Conservation (phyloP, 2,888 invertebrate species). For the Odiellus spinosus region DNA sequence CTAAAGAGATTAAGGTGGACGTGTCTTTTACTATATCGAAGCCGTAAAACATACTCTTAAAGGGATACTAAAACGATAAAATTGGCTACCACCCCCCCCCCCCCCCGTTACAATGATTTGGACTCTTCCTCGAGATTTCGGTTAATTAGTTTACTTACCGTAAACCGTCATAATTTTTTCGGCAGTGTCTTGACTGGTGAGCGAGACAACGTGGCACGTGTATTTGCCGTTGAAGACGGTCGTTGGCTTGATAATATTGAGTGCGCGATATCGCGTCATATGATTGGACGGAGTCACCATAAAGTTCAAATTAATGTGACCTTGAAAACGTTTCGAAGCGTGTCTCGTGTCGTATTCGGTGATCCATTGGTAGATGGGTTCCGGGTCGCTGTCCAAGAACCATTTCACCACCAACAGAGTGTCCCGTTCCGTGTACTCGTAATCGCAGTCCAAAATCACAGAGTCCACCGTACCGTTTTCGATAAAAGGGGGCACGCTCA, state of each 20-base stretch:
- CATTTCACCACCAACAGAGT: conserved; percentile 16
- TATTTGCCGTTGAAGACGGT: conserved; percentile 16
- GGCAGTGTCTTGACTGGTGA: conserved; percentile 11
- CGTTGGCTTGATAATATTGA: conserved; percentile 14
- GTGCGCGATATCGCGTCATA: conserved; percentile 10
- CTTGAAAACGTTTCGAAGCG: conserved; percentile 12
- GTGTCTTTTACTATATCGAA: too few species aligned
- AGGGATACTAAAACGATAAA: too few species aligned
- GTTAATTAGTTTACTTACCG: too few species aligned
- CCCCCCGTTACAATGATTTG: too few species aligned
- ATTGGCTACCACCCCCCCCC: too few species aligned
- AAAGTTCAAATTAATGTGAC: conserved; percentile 13
- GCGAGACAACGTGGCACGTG: conserved; percentile 16
- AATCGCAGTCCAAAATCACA: conserved; percentile 20
- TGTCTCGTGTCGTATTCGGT: conserved; percentile 11
- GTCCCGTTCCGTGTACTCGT: conserved; percentile 11
- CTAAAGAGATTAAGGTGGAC: too few species aligned
- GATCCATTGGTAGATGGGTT: conserved; percentile 18
- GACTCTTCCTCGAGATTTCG: too few species aligned
- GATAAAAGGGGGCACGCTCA: conserved; percentile 18
- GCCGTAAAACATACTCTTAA: too few species aligned
- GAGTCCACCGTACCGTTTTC: conserved; percentile 20
- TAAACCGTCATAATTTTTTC: conserved; percentile 15
- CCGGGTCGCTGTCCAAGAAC: conserved; percentile 16
- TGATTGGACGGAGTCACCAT: conserved; percentile 7